Evolutionary conservation across 2,113 vertebrate genomes (phyloP).

Genomic region (Melospiza georgiana): DNA sequence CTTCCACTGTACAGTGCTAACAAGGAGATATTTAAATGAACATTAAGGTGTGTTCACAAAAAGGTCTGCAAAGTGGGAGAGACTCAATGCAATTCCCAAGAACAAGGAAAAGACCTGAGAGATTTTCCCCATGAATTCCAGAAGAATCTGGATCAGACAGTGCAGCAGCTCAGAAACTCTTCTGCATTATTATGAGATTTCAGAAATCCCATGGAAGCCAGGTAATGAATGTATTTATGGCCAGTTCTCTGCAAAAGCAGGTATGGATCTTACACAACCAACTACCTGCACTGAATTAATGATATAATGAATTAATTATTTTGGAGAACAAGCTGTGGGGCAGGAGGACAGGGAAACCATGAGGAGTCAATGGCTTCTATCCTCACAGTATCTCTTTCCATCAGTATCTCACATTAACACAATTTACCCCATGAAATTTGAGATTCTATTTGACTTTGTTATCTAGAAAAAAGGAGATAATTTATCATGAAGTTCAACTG

Average conservation of each 20-base stretch:
- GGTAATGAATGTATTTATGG: neutral
- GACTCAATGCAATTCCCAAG: neutral
- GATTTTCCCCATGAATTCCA: neutral
- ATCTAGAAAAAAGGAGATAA: neutral
- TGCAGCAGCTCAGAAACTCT: neutral
- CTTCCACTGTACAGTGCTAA: neutral
- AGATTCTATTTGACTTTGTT: neutral
- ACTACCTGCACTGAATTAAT: neutral
- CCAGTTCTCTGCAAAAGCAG: neutral
- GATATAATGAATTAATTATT: neutral
- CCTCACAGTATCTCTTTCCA: neutral
- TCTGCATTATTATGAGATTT: neutral
- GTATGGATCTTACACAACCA: neutral
- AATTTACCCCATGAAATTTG: neutral
- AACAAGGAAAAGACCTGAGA: neutral
- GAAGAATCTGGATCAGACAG: neutral
- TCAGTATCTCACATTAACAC: neutral
- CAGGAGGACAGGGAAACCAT: neutral
- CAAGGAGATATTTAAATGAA: neutral
- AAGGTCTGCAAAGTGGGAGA: neutral
- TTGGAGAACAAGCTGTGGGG: neutral
- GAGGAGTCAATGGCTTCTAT: neutral
- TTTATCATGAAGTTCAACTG: neutral
- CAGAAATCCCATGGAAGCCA: neutral
- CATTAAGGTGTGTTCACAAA: neutral